Conservation (phyloP, 2,113 vertebrate species). For the Vidua chalybeata region DNA sequence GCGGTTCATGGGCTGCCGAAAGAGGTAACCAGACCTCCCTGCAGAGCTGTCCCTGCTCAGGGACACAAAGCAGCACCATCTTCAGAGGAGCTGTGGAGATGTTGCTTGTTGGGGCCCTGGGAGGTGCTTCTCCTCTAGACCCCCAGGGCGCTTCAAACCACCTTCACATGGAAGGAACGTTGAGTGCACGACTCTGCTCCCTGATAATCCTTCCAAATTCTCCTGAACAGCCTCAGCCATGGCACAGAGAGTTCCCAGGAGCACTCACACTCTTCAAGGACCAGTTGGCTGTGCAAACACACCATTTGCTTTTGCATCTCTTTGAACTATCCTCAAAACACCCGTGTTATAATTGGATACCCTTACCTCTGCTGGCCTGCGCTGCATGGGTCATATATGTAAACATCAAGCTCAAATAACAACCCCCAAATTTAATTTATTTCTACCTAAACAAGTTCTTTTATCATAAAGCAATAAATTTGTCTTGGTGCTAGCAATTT, state of each 20-base stretch:
- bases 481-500: conserved; percentile 88
- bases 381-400: conserved; percentile 71
- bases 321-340: conserved; percentile 38
- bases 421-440: conserved; percentile 86
- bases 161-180: not conserved
- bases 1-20: accelerated
- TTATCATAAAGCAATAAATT: conserved; percentile 92
- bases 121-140: not conserved
- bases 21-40: not conserved
- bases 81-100: not conserved
- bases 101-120: not conserved
- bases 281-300: conserved; percentile 24
- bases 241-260: not conserved
- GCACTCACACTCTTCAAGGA: not conserved
- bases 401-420: conserved; percentile 78
- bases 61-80: not conserved
- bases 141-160: not conserved
- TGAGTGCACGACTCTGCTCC: not conserved
- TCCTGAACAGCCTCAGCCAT: not conserved
- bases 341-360: conserved; percentile 50
- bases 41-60: not conserved
- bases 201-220: not conserved
- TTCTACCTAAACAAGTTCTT: conserved; percentile 89
- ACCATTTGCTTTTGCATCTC: not conserved
- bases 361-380: conserved; percentile 48